Base-by-base conservation (phyloP, 1,140 invertebrate species). In the Drosophila murphyi region DNA sequence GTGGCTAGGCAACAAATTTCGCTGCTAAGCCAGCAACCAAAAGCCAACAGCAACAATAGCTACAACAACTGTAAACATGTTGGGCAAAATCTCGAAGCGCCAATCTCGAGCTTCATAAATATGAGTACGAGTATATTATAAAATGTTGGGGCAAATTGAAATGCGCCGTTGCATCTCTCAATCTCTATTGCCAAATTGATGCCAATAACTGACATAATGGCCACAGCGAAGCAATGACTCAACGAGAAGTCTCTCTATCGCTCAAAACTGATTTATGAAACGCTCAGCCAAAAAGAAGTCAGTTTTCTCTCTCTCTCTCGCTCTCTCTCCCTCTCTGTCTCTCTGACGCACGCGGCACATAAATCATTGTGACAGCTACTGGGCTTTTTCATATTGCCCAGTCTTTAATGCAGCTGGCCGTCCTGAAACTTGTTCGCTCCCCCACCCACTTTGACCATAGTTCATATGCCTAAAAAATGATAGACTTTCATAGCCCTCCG, bases 331-430 rank as follows among this genome's bases (percentile, higher is more conserved):
- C 1, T 7, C 4, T 45, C 31, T 34, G 45, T 41, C 8, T 8
- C 31, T 12, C n/a, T 8, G n/a, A 76, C 73, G 73, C 73, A 65
- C 60, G 50, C 51, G 41, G 35, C 67, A 51, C 83, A 88, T 88
- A 76, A 87, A 87, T 87, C 82, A 88, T 60, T 54, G 37, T 54
- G 45, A 59, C 82, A 73, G 82, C 82, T 87, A 79, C 82, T 78
- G 82, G 79, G 72, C 72, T 73, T 82, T 77, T 52, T 51, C 48
- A 32, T 57, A 57, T 68, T 57, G 48, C 37, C 37, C 41, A 47
- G 50, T 41, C 62, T 48, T 63, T 65, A 59, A 70, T 75, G 64
- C 51, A 51, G 64, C 64, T 67, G 52, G 50, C 8, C 4, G 37
- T 32, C 37, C 7, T 20, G 31, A 43, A 34, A 29, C 63, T 67